A percentile compares a stretch with the other conserved stretches of the same genome.
These are phyloP conservation scores for Eristalis arbustorum DNA, from an alignment of 2,888 invertebrate genomes.

Conservation along the genomic window DNA sequence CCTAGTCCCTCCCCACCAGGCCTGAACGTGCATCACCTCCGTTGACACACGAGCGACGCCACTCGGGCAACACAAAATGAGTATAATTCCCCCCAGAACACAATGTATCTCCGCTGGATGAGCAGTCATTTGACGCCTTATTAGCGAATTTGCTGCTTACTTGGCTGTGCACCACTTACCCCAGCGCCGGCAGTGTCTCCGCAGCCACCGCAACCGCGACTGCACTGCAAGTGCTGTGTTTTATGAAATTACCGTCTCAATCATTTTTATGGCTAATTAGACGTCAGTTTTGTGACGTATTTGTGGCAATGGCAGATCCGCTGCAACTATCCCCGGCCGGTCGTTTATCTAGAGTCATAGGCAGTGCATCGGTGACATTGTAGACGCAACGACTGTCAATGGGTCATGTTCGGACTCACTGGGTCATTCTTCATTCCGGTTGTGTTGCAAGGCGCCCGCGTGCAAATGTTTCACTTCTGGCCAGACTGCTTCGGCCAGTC, in stretches of 20 bases:
- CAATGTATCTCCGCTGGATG: neutral
- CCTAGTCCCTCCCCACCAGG: neutral
- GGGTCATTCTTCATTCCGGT: neutral
- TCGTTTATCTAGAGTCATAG: neutral
- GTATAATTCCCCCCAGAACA: neutral
- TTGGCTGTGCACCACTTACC: neutral
- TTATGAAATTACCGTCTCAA: constrained; percentile 26
- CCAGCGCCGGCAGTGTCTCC: neutral
- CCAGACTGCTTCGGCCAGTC: neutral
- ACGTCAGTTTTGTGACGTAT: constrained; percentile 4
- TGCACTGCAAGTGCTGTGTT: neutral
- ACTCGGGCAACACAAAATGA: neutral
- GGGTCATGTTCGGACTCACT: neutral
- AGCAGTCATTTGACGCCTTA: constrained; percentile 11
- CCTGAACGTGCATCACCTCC: neutral
- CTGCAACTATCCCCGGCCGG: neutral
- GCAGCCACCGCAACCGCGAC: too few species aligned
- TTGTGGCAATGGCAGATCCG: neutral
- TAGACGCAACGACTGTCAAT: neutral
- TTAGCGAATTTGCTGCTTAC: constrained; percentile 11
- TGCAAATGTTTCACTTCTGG: neutral
- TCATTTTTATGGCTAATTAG: constrained; percentile 59
- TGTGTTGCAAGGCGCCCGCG: neutral
- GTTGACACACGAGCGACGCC: neutral
- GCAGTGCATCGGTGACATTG: neutral